A percentile compares a stretch with the other conserved stretches of the same genome.
Conservation (phyloP, 1,140 invertebrate species). For the Chionoecetes opilio region DNA sequence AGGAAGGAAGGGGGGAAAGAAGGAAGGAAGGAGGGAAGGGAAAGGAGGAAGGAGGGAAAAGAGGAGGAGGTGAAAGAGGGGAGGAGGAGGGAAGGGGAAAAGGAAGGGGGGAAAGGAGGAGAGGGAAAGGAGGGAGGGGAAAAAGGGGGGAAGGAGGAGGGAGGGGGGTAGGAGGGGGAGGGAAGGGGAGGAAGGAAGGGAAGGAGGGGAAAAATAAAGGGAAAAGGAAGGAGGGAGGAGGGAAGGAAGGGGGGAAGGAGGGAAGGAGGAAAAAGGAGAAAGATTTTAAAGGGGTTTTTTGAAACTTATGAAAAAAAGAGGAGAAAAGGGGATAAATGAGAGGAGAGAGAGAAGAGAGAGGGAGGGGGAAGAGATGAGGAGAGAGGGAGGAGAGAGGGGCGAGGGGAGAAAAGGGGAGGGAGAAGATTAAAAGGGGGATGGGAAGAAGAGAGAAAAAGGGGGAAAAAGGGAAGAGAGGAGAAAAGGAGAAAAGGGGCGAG, state of each 20-base stretch:
- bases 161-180: not conserved
- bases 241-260: not conserved
- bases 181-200: not conserved
- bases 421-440: too few species aligned
- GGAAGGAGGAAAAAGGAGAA: too few species aligned
- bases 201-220: not conserved
- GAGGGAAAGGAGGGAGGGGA: not conserved
- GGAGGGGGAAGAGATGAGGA: too few species aligned
- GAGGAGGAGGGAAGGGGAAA: not conserved
- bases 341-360: too few species aligned
- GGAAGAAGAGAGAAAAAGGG: not conserved
- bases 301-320: not conserved
- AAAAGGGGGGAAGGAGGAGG: not conserved
- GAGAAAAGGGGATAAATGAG: too few species aligned
- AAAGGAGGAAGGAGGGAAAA: constrained; percentile 61
- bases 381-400: too few species aligned
- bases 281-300: too few species aligned
- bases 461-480: not conserved
- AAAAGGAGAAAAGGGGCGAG: too few species aligned
- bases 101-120: not conserved
- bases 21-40: constrained; percentile 58
- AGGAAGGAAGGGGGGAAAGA: constrained; percentile 15
- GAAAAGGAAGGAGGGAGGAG: not conserved
- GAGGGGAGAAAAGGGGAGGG: too few species aligned
- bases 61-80: not conserved